These are phyloP conservation scores for Caenorhabditis sp. DNA, from an alignment of 2,888 invertebrate species.

Conservation along the genomic window DNA sequence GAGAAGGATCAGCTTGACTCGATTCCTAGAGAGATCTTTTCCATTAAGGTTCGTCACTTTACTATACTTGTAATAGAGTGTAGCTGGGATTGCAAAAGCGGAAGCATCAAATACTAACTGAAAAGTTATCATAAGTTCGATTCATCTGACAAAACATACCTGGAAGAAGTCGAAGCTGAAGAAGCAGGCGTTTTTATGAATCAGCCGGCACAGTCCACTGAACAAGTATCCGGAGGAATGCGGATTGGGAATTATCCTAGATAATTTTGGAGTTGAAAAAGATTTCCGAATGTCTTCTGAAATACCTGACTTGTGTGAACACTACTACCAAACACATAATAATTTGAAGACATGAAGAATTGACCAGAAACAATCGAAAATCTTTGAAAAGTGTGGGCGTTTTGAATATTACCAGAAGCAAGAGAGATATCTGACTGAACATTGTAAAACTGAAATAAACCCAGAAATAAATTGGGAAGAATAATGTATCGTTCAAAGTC, in stretches of 20 bases:
- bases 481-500: slow-evolving; percentile 13
- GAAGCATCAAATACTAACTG: slow-evolving; percentile 47
- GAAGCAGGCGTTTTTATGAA: slow-evolving; percentile 44
- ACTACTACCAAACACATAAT: slow-evolving; percentile 24
- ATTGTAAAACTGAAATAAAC: slow-evolving; percentile 29
- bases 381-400: slow-evolving; percentile 37
- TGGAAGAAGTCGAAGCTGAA: slow-evolving; percentile 29
- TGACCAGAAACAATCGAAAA: slow-evolving; percentile 37
- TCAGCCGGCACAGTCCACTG: slow-evolving; percentile 22
- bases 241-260: slow-evolving; percentile 25
- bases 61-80: slow-evolving; percentile 41
- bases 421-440: slow-evolving; percentile 45
- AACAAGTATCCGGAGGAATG: slow-evolving; percentile 32
- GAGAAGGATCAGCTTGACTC: slow-evolving; percentile 26
- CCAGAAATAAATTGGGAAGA: slow-evolving; percentile 41
- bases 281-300: neutral
- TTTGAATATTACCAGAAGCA: slow-evolving; percentile 34
- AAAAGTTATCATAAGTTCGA: neutral
- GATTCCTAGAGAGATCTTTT: slow-evolving; percentile 12
- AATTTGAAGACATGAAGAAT: slow-evolving; percentile 41
- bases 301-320: slow-evolving; percentile 49
- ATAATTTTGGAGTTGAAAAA: neutral
- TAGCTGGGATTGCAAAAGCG: slow-evolving; percentile 40
- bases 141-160: neutral
- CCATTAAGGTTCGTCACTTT: slow-evolving; percentile 35